Conservation (phyloP, 2,797 vertebrate genomes). For the Cirrhinus molitorella region DNA sequence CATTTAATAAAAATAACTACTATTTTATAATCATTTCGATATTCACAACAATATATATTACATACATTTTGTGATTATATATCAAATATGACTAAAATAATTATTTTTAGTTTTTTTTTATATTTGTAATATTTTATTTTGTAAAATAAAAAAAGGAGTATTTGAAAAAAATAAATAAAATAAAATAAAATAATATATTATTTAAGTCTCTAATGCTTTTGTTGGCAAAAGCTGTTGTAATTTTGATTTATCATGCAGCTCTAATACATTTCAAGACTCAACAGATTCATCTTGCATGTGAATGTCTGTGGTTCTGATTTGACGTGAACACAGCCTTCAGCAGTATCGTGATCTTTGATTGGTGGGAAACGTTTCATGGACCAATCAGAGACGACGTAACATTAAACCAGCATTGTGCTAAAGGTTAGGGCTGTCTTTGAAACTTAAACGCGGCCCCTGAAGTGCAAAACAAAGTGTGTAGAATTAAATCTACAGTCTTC, state of each 20-base stretch:
- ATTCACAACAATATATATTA: too few relatives aligned
- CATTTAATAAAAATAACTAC: too few relatives aligned
- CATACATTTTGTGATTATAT: too few relatives aligned
- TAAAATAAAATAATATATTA: too few relatives aligned
- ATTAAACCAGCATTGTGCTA: not conserved
- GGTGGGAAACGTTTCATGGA: not conserved
- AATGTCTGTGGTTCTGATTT: not conserved
- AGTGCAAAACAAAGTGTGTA: constrained; percentile 24
- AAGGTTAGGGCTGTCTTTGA: not conserved
- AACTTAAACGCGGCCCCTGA: not conserved
- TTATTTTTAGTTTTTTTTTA: too few relatives aligned
- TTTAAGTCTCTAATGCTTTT: too few relatives aligned
- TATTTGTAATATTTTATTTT: too few relatives aligned
- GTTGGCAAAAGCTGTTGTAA: not conserved
- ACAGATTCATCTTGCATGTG: not conserved
- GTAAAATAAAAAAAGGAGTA: too few relatives aligned
- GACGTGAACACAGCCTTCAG: not conserved
- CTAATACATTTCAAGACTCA: not conserved
- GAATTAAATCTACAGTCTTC: constrained; percentile 2
- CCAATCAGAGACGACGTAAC: constrained; percentile 1
- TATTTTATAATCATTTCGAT: too few relatives aligned
- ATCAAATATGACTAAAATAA: too few relatives aligned
- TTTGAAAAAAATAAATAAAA: too few relatives aligned
- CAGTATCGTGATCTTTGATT: not conserved
- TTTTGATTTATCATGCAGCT: not conserved